Evolutionary conservation across 2,797 vertebrate genomes (phyloP), one percentile per base, ranked within the genome.

Genomic region (Fratercula arctica): DNA sequence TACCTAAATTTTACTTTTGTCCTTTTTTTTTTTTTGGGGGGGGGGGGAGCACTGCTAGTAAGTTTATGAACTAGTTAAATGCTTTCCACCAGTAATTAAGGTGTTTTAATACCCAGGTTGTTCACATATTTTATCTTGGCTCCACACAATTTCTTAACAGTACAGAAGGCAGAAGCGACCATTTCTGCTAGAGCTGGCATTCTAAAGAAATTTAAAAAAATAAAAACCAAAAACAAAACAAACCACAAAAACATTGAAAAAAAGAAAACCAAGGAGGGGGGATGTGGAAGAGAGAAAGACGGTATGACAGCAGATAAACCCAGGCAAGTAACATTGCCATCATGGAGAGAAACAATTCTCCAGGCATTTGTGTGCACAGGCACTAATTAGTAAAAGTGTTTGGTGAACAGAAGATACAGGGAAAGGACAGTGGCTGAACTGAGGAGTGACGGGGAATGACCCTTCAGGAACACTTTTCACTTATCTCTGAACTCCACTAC

Each of bases 351-450:
- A 25, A 24, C 28, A 73, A 5, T 35, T 56, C 54, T 35, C 7
- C 24, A 54, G 29, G 28, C 3, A 29, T 28, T 74, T 0, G 0
- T 25, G 13, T 31, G 17, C 37, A 53, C 4, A 46, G 15, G 11
- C 11, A 48, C n/a, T n/a, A 19, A 45, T 25, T 26, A 19, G 33
- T 28, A 48, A 31, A 74, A 88, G 33, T 2, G 9, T 14, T 43
- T 60, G 15, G 14, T 46, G 33, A 83, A n/a, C n/a, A 84, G 46
- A 69, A 86, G 39, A 13, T 10, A 59, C 60, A 60, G 20, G 15
- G 12, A 60, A 73, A 53, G 13, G 43, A 56, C 29, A 80, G 43
- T 4, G 16, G 3, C 5, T 13, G 37, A 75, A 28, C 25, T 19
- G 46, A 84, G 54, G 11, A 88, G 19, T 16, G 67, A 24, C 57